Evolutionary conservation across 2,113 vertebrate species (phyloP).

Genomic region (Neodon shergylaensis): DNA sequence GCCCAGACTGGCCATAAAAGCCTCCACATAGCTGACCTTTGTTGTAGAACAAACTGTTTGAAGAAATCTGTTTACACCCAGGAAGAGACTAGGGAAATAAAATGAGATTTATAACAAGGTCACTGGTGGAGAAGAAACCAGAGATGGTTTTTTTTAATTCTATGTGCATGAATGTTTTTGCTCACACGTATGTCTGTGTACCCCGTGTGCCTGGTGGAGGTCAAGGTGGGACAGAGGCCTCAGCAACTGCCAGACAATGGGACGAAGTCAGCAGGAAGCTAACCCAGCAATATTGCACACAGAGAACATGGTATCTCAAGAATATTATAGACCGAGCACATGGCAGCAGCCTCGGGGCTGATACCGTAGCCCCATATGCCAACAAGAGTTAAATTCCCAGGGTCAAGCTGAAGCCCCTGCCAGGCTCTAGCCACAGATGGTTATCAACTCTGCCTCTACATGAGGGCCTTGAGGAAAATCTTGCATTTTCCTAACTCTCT

Average conservation of each 20-base stretch:
- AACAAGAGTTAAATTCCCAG: neutral
- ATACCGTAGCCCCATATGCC: accelerated
- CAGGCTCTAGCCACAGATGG: neutral
- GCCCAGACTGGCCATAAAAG: neutral
- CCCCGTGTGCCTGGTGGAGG: neutral
- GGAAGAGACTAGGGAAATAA: neutral
- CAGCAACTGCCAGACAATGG: neutral
- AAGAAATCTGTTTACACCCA: neutral
- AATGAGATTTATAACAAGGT: neutral
- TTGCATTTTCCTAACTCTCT: neutral
- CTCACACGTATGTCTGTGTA: neutral
- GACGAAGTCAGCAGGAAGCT: neutral
- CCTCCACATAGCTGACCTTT: neutral
- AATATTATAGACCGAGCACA: neutral
- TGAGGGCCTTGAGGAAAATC: neutral
- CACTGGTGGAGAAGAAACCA: neutral
- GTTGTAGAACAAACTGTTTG: neutral
- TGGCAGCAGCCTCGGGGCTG: neutral
- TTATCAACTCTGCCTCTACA: no score
- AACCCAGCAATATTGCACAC: no score
- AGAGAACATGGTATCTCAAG: neutral
- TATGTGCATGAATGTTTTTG: neutral
- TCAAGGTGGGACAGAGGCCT: neutral
- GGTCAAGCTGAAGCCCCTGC: neutral
- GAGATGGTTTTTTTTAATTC: neutral